Base-by-base conservation (phyloP, 2,888 invertebrate genomes). In the Alentia gelatinosa region DNA sequence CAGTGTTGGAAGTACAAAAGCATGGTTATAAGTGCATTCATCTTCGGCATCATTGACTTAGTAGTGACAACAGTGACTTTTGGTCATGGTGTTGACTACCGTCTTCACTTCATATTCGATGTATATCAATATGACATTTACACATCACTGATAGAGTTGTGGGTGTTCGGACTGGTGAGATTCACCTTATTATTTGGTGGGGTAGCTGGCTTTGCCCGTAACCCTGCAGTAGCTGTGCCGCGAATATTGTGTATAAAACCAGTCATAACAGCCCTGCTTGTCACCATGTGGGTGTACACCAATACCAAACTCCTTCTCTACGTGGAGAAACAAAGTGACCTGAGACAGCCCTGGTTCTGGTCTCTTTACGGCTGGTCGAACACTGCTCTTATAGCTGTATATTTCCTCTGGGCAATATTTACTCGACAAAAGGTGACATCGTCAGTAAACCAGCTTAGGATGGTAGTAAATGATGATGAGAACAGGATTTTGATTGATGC, bases 131-230 rank as follows among this genome's bases (percentile, higher is more conserved):
- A 92, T 90, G 74, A 56, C n/a, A 92, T 93, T 79, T 74, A 90
- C 5, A 88, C 74, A 1, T 94, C 94, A 7, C 86, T 94, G 63
- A 92, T 94, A 90, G 95, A 95, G 79, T 56, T 94, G 56, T 94
- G 94, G 94, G 86, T 91, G 30, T 90, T 94, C 35, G 91, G 92
- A n/a, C 7, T 94, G 37, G 47, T 94, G 9, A 89, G 95, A 39
- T 79, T 89, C 15, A 91, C 92, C 84, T 89, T 94, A 79, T 88
- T 93, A 12, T 12, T 93, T 39, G 94, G 94, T 7, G 91, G 92
- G n/a, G 42, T 93, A 1, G 0, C 94, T 1, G 93, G 93, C 12
- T 86, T 94, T 19, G 26, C 93, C 15, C 90, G 89, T n/a, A 93
- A 93, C 63, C 63, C 92, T n/a, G 15, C 74, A 26, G 90, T 92